Base-by-base conservation (phyloP, 2,113 vertebrate species). In the Thalassarche chlororhynchos region DNA sequence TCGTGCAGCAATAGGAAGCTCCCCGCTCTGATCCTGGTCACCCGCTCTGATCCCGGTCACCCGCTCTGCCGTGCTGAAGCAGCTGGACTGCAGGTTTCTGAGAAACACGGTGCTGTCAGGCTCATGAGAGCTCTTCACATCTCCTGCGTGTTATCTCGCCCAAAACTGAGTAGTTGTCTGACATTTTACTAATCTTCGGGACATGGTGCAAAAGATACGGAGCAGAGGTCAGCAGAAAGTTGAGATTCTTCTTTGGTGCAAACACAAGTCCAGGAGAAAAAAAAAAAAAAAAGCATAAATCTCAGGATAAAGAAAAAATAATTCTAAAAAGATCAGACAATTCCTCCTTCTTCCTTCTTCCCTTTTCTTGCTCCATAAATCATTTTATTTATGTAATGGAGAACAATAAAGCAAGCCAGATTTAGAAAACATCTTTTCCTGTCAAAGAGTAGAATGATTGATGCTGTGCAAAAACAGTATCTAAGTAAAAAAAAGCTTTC, bases 331-430 rank as follows among this genome's bases (percentile, higher is more conserved):
- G 46, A 85, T 86, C 85, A 81, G 51, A 55, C 70, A 40, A 11
- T 34, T 55, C 44, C 64, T 94, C 54, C 71, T 80, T 7, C 74
- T 76, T 29, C 57, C 65, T 62, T 60, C 62, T 78, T 32, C 17
- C 61, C 47, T 79, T 36, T 77, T 32, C 81, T 49, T 20, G 42
- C 87, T 96, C 65, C 95, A 96, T 96, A 97, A 98, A 98, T 97
- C 97, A 97, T 74, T 88, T 89, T 92, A 90, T 96, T 97, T 97
- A 95, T 92, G 88, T 94, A 94, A 96, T 38, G 38, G 80, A 87
- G 86, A 93, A 87, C 77, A 95, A 95, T 91, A 93, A 97, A 94
- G 89, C 78, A 54, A 84, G 84, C 62, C 77, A 91, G 93, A 88
- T 95, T 91, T 87, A 74, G 95, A 66, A 97, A 97, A 95, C 90